phyloP scores from a whole-genome alignment of 2,797 vertebrate species.

The Sebastes dallii region DNA sequence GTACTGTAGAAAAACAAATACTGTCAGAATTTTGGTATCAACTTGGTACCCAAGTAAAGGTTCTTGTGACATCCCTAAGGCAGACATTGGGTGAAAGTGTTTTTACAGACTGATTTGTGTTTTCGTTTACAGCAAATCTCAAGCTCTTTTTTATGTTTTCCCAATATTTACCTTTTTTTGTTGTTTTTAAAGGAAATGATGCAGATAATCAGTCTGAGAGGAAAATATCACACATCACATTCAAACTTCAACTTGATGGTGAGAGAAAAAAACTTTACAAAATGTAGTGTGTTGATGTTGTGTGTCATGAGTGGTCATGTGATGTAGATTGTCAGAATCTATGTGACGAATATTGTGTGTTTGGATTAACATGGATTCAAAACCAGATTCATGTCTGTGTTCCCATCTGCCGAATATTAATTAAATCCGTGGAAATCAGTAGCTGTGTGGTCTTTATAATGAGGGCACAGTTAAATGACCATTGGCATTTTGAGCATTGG shows the following conservation, averaged over 20 bases:
- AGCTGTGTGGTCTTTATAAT: neutral
- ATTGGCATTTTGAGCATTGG: neutral
- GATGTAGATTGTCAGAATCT: too few species aligned
- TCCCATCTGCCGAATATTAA: neutral
- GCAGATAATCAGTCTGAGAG: slow-evolving; percentile 34
- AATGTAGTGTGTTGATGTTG: neutral
- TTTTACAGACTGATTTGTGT: neutral
- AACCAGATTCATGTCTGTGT: neutral
- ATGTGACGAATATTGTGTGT: neutral
- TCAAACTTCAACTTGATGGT: slow-evolving; percentile 77
- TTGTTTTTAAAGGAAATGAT: slow-evolving; percentile 42
- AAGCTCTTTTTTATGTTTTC: neutral
- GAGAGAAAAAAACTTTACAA: neutral
- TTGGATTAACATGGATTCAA: neutral
- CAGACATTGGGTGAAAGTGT: neutral
- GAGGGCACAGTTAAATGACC: neutral
- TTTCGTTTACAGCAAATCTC: neutral
- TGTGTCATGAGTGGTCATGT: neutral
- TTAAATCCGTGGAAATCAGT: neutral
- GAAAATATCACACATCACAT: slow-evolving; percentile 67
- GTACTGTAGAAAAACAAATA: too few species aligned
- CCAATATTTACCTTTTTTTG: too few species aligned
- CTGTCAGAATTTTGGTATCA: too few species aligned
- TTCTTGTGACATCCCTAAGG: too few species aligned
- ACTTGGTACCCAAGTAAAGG: too few species aligned